Conservation (phyloP, 2,113 vertebrate genomes). For the Arothron firmamentum region DNA sequence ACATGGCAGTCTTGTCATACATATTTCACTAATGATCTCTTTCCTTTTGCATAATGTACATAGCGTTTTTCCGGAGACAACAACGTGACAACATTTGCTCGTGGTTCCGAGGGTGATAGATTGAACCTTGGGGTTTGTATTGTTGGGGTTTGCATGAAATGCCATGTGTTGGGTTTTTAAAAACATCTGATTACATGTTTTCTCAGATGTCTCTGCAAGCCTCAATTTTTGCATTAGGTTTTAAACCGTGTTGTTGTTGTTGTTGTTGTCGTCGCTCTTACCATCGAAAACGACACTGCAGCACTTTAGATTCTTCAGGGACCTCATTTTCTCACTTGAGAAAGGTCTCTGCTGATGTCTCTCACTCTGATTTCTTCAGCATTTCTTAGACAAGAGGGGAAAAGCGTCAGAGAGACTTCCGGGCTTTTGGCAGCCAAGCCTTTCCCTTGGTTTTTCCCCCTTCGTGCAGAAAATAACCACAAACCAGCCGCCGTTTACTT, state of each 20-base stretch:
- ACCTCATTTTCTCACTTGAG: slow-evolving; percentile 18
- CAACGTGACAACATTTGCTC: no score
- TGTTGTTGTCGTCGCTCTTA: no score
- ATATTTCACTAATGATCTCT: slow-evolving; percentile 14
- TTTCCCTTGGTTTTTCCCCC: no score
- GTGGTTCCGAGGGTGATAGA: no score
- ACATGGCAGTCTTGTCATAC: no score
- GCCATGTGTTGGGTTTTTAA: no score
- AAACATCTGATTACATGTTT: no score
- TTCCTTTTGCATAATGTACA: not conserved
- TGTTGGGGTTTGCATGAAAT: no score
- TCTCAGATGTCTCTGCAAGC: no score
- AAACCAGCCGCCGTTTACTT: slow-evolving; percentile 14
- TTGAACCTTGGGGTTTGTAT: no score
- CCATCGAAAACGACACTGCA: slow-evolving; percentile 15
- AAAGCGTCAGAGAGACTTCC: slow-evolving; percentile 32
- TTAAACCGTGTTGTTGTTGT: slow-evolving; percentile 3
- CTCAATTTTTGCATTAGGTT: not conserved
- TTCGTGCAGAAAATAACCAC: no score
- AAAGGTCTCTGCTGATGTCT: not conserved
- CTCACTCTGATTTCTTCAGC: not conserved
- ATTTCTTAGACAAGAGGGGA: slow-evolving; percentile 5
- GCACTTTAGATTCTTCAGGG: slow-evolving; percentile 25
- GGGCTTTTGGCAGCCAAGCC: slow-evolving; percentile 37
- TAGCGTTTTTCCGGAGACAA: no score